Conservation (phyloP, 2,888 invertebrate species). For the Lapara coniferarum region DNA sequence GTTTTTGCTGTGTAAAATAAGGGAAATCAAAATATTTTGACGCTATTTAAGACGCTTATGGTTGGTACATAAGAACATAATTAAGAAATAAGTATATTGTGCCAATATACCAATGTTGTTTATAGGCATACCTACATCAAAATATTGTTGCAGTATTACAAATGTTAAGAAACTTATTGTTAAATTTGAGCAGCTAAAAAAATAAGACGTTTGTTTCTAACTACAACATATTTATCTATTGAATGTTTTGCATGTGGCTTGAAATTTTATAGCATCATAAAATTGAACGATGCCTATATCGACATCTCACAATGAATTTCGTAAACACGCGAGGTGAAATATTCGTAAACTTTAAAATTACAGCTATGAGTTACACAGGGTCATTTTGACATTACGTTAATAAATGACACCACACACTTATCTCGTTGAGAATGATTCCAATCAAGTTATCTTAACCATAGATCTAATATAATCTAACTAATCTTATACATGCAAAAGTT, state of each 20-base stretch:
- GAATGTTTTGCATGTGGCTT: not conserved
- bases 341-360: not conserved
- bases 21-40: too few species aligned
- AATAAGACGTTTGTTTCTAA: not conserved
- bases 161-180: not conserved
- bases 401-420: too few species aligned
- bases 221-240: not conserved
- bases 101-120: not conserved
- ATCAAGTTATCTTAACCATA: too few species aligned
- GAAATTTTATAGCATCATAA: conserved; percentile 1
- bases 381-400: too few species aligned
- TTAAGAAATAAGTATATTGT: too few species aligned
- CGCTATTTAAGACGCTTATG: too few species aligned
- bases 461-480: too few species aligned
- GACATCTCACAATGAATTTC: not conserved
- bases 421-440: too few species aligned
- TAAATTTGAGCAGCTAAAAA: not conserved
- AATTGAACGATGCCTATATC: not conserved
- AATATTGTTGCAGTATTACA: not conserved
- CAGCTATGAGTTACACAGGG: not conserved
- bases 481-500: too few species aligned
- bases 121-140: not conserved
- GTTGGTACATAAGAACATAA: too few species aligned
- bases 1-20: too few species aligned
- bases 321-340: not conserved